Conservation (phyloP, 2,797 vertebrate species). For the Cercopithecus petaurista region DNA sequence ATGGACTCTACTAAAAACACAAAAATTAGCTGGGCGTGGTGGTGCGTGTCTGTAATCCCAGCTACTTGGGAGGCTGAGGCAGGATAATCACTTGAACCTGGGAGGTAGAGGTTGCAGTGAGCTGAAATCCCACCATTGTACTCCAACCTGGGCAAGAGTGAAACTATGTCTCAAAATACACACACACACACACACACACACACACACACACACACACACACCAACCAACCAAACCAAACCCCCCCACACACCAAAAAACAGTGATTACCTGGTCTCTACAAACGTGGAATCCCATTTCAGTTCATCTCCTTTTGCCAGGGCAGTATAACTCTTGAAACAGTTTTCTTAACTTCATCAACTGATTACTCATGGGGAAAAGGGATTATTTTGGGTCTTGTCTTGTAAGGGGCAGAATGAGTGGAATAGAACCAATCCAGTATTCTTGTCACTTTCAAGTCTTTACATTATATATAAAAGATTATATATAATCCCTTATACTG, state of each 20-base stretch:
- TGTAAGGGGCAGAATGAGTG: neutral
- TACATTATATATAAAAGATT: neutral
- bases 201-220: too few relatives aligned
- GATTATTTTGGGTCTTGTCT: neutral
- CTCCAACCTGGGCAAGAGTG: neutral
- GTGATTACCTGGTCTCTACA: neutral
- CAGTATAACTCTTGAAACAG: neutral
- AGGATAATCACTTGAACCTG: too few relatives aligned
- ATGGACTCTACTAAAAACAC: too few relatives aligned
- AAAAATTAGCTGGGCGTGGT: too few relatives aligned
- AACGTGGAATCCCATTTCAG: neutral
- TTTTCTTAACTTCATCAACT: neutral
- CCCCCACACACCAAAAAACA: neutral
- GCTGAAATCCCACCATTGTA: too few relatives aligned
- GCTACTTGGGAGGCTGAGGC: too few relatives aligned
- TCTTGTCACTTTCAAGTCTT: neutral
- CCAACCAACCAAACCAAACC: too few relatives aligned
- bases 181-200: too few relatives aligned
- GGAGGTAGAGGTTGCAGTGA: too few relatives aligned
- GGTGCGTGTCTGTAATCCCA: too few relatives aligned
- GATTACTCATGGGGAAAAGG: neutral
- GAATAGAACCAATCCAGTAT: neutral
- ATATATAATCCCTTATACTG: neutral
- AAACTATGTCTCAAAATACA: neutral
- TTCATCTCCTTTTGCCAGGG: neutral